Conservation (phyloP, 2,888 invertebrate genomes). For the Chymomyza procnemis region DNA sequence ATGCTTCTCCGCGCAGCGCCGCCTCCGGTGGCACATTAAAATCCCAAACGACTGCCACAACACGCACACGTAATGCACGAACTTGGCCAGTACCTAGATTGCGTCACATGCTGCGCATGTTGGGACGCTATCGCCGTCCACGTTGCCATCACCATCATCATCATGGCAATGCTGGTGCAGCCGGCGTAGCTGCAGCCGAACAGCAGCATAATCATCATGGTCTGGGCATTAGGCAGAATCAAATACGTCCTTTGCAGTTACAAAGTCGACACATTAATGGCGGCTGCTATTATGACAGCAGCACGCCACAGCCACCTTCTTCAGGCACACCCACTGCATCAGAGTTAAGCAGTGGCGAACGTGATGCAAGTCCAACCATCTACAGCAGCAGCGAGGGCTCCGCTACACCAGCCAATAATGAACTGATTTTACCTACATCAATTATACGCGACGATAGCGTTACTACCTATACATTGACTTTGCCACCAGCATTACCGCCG, state of each 20-base stretch:
- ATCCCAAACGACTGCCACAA: neutral
- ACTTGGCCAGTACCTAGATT: conserved; percentile 74
- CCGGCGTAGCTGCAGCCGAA: conserved; percentile 38
- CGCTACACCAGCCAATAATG: conserved; percentile 44
- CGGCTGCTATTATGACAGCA: conserved; percentile 48
- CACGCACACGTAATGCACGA: conserved; percentile 47
- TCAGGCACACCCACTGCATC: conserved; percentile 30
- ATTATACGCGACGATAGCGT: conserved; percentile 76
- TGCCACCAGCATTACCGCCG: conserved; percentile 79
- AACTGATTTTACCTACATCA: conserved; percentile 76
- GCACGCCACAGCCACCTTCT: conserved; percentile 48
- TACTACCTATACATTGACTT: conserved; percentile 68
- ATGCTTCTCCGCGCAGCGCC: conserved; percentile 24
- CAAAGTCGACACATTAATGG: conserved; percentile 40
- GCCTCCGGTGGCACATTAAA: conserved; percentile 28
- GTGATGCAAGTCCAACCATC: neutral
- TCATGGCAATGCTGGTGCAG: conserved; percentile 22
- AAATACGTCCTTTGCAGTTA: conserved; percentile 76
- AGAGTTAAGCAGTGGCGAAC: conserved; percentile 53
- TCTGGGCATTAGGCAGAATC: conserved; percentile 76
- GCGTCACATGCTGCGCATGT: conserved; percentile 76
- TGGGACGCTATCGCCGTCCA: conserved; percentile 76
- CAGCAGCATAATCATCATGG: conserved; percentile 23
- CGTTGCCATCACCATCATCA: conserved; percentile 65
- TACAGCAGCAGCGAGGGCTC: conserved; percentile 34